Conservation (phyloP, 2,113 vertebrate species). For the pig (Sus scrofa) region T2T-Sscrofa CM000824.6:108003001-108003500, state of each 20-base stretch:
- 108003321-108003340: conserved; percentile 73
- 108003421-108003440: conserved; percentile 58
- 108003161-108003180: conserved; percentile 75
- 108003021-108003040: conserved; percentile 68
- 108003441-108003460: conserved; percentile 64
- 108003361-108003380: conserved; percentile 47
- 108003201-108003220: conserved; percentile 74
- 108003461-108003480: conserved; percentile 58
- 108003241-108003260: conserved; percentile 66
- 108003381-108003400: conserved; percentile 67
- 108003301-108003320: conserved; percentile 62
- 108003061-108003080: conserved; percentile 67
- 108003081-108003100: conserved; percentile 68
- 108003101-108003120: conserved; percentile 74
- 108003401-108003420: conserved; percentile 71
- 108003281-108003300: conserved; percentile 75
- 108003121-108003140: conserved; percentile 59
- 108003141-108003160: conserved; percentile 73
- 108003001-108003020: conserved; percentile 74
- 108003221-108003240: background rate
- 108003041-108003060: conserved; percentile 72
- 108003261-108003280: conserved; percentile 83
- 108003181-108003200: conserved; percentile 73
- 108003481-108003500: conserved; percentile 10
- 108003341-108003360: conserved; percentile 71